phyloP scores from a whole-genome alignment of 2,113 vertebrate genomes.

The Petroica traversi region DNA sequence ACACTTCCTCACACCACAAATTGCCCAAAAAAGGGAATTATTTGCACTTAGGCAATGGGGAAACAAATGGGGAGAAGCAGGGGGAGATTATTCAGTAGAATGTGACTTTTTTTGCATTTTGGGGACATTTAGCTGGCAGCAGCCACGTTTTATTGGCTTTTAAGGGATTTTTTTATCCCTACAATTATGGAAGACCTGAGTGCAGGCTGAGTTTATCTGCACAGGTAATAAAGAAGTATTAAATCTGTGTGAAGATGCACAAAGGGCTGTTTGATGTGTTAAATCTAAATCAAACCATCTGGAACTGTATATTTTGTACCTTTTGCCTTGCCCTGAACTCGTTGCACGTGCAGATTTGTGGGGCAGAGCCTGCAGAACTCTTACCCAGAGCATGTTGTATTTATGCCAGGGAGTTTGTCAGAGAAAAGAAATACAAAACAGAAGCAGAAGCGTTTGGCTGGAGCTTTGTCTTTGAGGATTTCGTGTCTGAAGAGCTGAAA shows the following conservation, averaged over 20 bases:
- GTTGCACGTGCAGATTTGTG: fast-evolving
- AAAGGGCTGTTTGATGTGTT: background rate
- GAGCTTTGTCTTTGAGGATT: slow-evolving; percentile 98
- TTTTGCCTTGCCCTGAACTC: background rate
- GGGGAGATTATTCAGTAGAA: background rate
- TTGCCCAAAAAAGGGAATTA: background rate
- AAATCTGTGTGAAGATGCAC: background rate
- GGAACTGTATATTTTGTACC: background rate
- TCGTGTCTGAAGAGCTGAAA: slow-evolving; percentile 86
- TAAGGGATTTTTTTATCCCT: background rate
- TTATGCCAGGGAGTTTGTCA: slow-evolving; percentile 86
- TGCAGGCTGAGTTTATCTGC: background rate
- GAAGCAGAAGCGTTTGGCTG: slow-evolving; percentile 93
- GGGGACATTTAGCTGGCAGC: background rate
- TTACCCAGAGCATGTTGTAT: background rate
- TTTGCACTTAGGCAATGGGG: background rate
- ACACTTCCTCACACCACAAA: background rate
- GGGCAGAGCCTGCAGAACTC: background rate
- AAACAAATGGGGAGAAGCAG: background rate
- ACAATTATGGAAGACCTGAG: background rate
- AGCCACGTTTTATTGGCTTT: background rate
- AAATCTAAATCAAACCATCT: background rate
- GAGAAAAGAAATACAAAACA: slow-evolving; percentile 86
- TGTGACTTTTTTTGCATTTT: background rate
- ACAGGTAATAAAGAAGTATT: background rate